Evolutionary conservation across 2,113 vertebrate species (phyloP).

Genomic region (Cebus imitator): DNA sequence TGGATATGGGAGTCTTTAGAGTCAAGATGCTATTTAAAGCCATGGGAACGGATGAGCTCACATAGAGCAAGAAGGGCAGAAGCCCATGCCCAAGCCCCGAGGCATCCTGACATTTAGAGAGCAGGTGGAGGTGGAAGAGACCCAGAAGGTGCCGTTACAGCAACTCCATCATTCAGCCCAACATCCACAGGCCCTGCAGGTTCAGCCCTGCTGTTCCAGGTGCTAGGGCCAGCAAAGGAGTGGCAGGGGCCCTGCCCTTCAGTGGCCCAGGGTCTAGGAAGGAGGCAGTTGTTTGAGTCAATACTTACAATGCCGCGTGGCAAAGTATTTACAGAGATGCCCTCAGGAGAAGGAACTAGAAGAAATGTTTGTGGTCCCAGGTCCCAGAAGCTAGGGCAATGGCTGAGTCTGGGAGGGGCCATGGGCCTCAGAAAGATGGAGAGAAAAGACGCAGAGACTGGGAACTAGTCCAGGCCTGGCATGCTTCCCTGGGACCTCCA

Average conservation of each 20-base stretch:
- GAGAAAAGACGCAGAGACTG: background rate
- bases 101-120: background rate
- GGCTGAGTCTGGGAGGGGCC: accelerated
- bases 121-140: too few species aligned
- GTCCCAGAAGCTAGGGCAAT: background rate
- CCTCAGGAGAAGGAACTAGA: background rate
- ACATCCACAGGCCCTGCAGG: background rate
- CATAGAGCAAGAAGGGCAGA: background rate
- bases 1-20: background rate
- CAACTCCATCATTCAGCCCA: background rate
- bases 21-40: background rate
- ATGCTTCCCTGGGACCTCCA: background rate
- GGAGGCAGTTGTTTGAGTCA: background rate
- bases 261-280: background rate
- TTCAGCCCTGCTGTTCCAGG: background rate
- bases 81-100: background rate
- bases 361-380: background rate
- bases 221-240: background rate
- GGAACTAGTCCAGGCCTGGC: too few species aligned
- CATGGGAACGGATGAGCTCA: background rate
- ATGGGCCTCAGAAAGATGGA: background rate
- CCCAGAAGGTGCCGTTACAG: background rate
- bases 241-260: background rate
- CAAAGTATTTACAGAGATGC: background rate
- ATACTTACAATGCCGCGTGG: background rate